These are phyloP conservation scores for Solenopsis invicta DNA, from an alignment of 1,140 invertebrate genomes.

Conservation along the genomic window DNA sequence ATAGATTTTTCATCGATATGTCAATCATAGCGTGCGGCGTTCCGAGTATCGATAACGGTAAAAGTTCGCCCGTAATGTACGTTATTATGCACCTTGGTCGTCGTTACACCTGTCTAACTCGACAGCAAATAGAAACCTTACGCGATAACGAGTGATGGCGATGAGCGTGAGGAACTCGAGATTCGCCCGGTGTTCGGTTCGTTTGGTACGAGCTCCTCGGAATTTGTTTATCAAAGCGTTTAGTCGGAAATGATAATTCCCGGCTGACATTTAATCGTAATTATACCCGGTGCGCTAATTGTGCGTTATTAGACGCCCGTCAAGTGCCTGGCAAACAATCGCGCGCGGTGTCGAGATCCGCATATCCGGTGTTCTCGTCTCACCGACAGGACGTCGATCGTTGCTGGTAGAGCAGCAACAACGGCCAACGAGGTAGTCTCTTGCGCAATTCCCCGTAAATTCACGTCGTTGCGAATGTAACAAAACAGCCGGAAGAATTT, in stretches of 20 bases:
- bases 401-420: not conserved
- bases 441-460: constrained; percentile 45
- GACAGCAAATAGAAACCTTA: constrained; percentile 73
- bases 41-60: constrained; percentile 74
- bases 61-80: not conserved
- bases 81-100: constrained; percentile 68
- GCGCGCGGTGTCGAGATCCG: constrained; percentile 32
- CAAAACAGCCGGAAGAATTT: constrained; percentile 20
- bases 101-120: constrained; percentile 73
- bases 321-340: constrained; percentile 77
- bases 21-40: constrained; percentile 64
- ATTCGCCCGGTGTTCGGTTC: constrained; percentile 46
- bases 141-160: constrained; percentile 71
- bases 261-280: constrained; percentile 78
- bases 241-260: constrained; percentile 77
- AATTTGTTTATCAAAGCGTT: constrained; percentile 77
- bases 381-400: not conserved
- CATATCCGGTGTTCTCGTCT: constrained; percentile 26
- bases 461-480: not conserved
- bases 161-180: constrained; percentile 61
- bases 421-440: constrained; percentile 42
- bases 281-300: constrained; percentile 80
- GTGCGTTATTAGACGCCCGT: constrained; percentile 76
- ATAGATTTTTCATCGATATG: constrained; percentile 52
- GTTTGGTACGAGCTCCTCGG: constrained; percentile 30